Evolutionary conservation across 2,797 vertebrate species (phyloP).

Genomic region (Cirrhinus molitorella): DNA sequence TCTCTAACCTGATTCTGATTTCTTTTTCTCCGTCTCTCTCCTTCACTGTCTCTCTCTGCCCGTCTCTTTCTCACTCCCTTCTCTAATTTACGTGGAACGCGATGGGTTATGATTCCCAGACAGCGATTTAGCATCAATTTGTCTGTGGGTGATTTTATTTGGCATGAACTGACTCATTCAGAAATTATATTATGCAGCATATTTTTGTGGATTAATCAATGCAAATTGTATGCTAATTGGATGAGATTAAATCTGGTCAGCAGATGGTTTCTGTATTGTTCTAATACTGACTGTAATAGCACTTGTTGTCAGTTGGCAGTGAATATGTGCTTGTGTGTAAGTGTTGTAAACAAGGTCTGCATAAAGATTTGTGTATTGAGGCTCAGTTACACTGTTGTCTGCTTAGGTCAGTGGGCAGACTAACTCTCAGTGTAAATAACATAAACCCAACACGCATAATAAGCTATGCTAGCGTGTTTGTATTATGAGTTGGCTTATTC

Average conservation of each 20-base stretch:
- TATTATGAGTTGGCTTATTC: background rate
- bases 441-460: background rate
- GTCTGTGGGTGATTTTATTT: slow-evolving; percentile 35
- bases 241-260: slow-evolving; percentile 38
- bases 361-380: slow-evolving; percentile 8
- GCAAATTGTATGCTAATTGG: slow-evolving; percentile 60
- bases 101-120: slow-evolving; percentile 15
- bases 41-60: background rate
- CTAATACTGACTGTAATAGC: slow-evolving; percentile 38
- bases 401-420: background rate
- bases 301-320: slow-evolving; percentile 28
- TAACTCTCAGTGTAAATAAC: background rate
- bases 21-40: background rate
- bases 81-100: background rate
- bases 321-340: slow-evolving; percentile 7
- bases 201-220: slow-evolving; percentile 57
- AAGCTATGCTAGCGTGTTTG: background rate
- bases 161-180: slow-evolving; percentile 24
- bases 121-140: slow-evolving; percentile 49
- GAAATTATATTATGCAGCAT: slow-evolving; percentile 43
- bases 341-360: slow-evolving; percentile 31
- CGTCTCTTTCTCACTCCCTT: slow-evolving; percentile 44
- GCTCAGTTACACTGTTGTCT: background rate
- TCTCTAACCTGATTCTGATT: slow-evolving; percentile 21
- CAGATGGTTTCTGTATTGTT: slow-evolving; percentile 62